Evolutionary conservation across 2,888 invertebrate species (phyloP).

Genomic region (Ectobius pallidus): DNA sequence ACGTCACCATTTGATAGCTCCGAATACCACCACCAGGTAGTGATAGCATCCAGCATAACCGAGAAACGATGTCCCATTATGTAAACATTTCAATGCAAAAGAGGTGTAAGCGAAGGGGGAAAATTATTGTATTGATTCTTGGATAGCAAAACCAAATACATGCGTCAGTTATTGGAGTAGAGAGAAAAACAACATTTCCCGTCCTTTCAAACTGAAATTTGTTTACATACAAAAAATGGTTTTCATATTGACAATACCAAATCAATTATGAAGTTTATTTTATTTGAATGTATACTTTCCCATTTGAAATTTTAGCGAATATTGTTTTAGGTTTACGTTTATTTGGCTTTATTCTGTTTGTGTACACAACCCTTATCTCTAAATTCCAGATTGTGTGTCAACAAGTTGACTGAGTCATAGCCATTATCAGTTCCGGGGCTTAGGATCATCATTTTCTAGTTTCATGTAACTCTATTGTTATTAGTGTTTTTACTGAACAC

Average conservation of each 20-base stretch:
- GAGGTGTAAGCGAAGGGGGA: not conserved
- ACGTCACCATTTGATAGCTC: not conserved
- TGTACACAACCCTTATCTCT: not conserved
- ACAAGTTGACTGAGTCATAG: too few species aligned
- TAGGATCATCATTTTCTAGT: too few species aligned
- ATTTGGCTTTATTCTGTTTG: not conserved
- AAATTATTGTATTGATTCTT: not conserved
- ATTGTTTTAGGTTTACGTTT: not conserved
- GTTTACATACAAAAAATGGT: not conserved
- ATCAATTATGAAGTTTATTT: not conserved
- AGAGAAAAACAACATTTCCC: not conserved
- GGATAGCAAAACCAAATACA: not conserved
- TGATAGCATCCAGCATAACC: slow-evolving; percentile 7
- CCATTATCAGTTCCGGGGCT: too few species aligned
- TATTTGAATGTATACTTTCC: not conserved
- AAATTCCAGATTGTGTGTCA: not conserved
- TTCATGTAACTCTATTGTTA: too few species aligned
- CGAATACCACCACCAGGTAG: slow-evolving; percentile 24
- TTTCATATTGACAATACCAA: slow-evolving; percentile 1
- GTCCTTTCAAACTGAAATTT: not conserved
- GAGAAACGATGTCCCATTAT: too few species aligned
- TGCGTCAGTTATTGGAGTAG: not conserved
- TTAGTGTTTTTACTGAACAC: too few species aligned
- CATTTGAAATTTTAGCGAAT: not conserved
- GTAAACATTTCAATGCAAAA: not conserved